phyloP scores from a whole-genome alignment of 2,113 vertebrate species.

The Castor canadensis region DNA sequence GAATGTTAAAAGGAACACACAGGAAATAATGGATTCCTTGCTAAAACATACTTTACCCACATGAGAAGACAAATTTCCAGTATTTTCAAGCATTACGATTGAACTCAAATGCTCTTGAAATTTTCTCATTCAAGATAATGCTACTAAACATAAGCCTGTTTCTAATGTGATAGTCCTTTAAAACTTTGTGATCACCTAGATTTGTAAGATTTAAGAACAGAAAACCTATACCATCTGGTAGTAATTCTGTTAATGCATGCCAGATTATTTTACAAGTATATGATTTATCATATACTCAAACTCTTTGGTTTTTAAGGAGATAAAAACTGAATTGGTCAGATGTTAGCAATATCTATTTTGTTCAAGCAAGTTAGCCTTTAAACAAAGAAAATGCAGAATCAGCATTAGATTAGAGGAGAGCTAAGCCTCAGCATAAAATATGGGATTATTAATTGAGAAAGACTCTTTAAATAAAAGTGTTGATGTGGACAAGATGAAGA shows the following conservation, averaged over 20 bases:
- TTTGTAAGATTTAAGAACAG: slow-evolving; percentile 58
- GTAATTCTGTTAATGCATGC: slow-evolving; percentile 68
- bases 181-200: neutral
- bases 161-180: slow-evolving; percentile 27
- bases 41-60: slow-evolving; percentile 38
- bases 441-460: neutral
- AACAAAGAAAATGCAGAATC: slow-evolving; percentile 49
- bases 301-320: slow-evolving; percentile 44
- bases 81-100: slow-evolving; percentile 43
- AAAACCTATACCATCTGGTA: slow-evolving; percentile 66
- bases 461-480: neutral
- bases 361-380: slow-evolving; percentile 51
- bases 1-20: slow-evolving; percentile 26
- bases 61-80: slow-evolving; percentile 26
- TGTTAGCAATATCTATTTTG: neutral
- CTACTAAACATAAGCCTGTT: slow-evolving; percentile 23
- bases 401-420: neutral
- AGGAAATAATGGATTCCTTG: slow-evolving; percentile 29
- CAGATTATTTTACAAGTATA: slow-evolving; percentile 68
- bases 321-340: slow-evolving; percentile 65
- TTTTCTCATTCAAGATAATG: slow-evolving; percentile 4
- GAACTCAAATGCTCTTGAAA: slow-evolving; percentile 60
- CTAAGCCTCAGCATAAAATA: neutral
- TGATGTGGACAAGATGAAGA: neutral
- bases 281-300: slow-evolving; percentile 65